Percentiles rank a stretch among this genome's conserved stretches.
Evolutionary conservation across 2,888 invertebrate genomes (phyloP).

Genomic region (Hydrotaea diabolus): DNA sequence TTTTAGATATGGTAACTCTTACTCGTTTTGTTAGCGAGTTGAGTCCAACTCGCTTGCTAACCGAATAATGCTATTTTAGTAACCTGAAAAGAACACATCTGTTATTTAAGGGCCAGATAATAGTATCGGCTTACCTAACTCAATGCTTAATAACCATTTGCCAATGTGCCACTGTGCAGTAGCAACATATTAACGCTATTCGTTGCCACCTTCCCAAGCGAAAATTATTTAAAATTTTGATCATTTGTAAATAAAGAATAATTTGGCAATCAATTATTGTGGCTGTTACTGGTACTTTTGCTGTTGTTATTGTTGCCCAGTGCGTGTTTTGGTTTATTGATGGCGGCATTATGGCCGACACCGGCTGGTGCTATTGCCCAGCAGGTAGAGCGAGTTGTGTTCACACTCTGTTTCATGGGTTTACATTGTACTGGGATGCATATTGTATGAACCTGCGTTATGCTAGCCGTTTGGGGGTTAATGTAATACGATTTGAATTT

Average conservation of each 20-base stretch:
- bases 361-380: background rate
- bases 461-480: slow-evolving; percentile 26
- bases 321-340: slow-evolving; percentile 55
- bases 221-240: slow-evolving; percentile 26
- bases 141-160: too few species aligned
- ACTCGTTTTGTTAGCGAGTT: too few species aligned
- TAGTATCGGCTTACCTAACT: too few species aligned
- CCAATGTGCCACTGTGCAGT: background rate
- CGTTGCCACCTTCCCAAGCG: background rate
- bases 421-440: background rate
- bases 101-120: too few species aligned
- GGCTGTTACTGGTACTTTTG: background rate
- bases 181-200: background rate
- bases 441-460: background rate
- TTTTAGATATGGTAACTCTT: too few species aligned
- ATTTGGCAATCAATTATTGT: slow-evolving; percentile 53
- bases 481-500: slow-evolving; percentile 19
- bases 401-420: background rate
- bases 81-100: too few species aligned
- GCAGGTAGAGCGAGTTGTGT: background rate
- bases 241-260: slow-evolving; percentile 60
- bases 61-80: too few species aligned
- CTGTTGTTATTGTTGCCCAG: slow-evolving; percentile 1
- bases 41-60: too few species aligned
- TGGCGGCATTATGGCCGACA: slow-evolving; percentile 16